Evolutionary conservation across 2,888 invertebrate species (phyloP), one percentile per base, ranked within the genome.

Genomic region (Chrysodeixis includens): DNA sequence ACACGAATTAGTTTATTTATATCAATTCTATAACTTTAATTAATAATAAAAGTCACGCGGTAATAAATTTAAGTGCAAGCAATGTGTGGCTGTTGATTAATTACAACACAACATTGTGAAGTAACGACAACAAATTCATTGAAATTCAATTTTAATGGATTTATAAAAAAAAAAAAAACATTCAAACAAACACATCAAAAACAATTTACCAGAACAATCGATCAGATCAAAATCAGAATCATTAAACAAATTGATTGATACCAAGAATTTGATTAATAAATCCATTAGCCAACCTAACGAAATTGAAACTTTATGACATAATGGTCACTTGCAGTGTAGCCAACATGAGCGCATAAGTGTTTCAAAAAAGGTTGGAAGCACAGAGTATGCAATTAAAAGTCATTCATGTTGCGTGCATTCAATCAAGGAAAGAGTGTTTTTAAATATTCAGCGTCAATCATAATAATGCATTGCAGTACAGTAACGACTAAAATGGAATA

Each of bases 401-500:
- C 78, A 74, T 85, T 75, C 74, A 77, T 76, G 66, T 83, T 46
- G 83, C 83, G 85, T 83, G 85, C 72, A 71, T 68, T 70, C 84
- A 84, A 84, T 86, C 81, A 75, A 71, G 69, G 66, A 73, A 78
- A 79, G 81, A 76, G 84, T 74, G 73, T 53, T 30, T 59, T 75
- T 76, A 81, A 79, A 74, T 79, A 80, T 80, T 79, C 58, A 69
- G 57, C 3, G 49, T 7, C 69, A 76, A 79, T 81, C 69, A 65
- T 22, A 49, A 14, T 72, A 79, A 64, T 76, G 73, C 59, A 61
- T 53, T 51, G 35, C 20, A 10, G 51, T 44, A 53, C 0, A 16
- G 40, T 12, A n/a, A 20, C 3, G 14, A 14, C 9, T 40, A 18
- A 4, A 35, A 55, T 55, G 20, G 9, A 20, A 49, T 10, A 3